Percentiles rank a stretch among this genome's conserved stretches.
These are phyloP conservation scores for Fregetta grallaria DNA, from an alignment of 2,113 vertebrate species.

Conservation along the genomic window DNA sequence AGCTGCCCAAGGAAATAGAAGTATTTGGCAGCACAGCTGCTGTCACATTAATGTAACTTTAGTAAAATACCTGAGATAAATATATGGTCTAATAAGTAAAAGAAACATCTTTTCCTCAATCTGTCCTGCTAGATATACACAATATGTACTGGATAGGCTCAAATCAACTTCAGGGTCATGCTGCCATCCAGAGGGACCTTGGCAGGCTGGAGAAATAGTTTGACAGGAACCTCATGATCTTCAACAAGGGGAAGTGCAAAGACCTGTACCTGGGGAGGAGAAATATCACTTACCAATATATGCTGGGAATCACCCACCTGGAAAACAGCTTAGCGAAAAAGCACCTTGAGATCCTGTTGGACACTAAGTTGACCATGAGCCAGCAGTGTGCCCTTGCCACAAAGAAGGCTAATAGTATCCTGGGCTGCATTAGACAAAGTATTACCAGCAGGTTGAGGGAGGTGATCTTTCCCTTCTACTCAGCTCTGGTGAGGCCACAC, in stretches of 20 bases:
- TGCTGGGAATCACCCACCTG: background rate
- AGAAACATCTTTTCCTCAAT: background rate
- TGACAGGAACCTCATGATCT: background rate
- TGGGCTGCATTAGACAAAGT: background rate
- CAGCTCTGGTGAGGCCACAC: background rate
- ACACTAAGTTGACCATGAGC: background rate
- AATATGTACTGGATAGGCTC: background rate
- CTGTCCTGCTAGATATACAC: background rate
- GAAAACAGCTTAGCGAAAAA: background rate
- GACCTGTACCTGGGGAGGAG: background rate
- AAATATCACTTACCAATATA: background rate
- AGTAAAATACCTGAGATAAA: background rate
- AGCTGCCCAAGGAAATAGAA: background rate
- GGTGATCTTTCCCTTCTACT: background rate
- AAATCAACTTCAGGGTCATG: background rate
- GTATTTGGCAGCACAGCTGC: background rate
- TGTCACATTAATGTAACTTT: background rate
- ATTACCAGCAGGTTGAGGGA: background rate
- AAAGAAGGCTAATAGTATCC: background rate
- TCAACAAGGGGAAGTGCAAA: background rate
- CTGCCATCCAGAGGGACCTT: background rate
- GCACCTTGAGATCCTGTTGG: background rate
- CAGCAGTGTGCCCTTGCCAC: background rate
- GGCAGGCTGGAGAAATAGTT: background rate
- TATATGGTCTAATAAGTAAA: background rate